Base-by-base conservation (phyloP, 2,113 vertebrate species). In the Isichthys henryi region DNA sequence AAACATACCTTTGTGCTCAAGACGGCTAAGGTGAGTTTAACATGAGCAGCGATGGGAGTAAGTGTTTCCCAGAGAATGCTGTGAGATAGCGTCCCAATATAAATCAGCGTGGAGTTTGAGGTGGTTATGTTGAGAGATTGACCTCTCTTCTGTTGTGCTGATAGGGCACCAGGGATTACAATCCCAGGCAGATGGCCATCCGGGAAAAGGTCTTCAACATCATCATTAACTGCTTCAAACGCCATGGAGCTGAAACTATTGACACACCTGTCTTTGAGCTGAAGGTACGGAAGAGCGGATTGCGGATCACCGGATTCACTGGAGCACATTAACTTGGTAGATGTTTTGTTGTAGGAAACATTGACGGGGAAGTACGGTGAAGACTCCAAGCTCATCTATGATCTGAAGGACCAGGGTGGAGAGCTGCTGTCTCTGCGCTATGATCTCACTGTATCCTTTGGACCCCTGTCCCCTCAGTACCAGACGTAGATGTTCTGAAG, bases 381-480 rank as follows among this genome's bases (percentile, higher is more conserved):
- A 93, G 98, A 99, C 89, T 99, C 98, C 0, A 99, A 99, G 92
- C 98, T 99, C 89, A 99, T 99, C 93, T 99, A 99, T 0, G 98
- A 99, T 91, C 95, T 99, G 31, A 98, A 99, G 89, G 98, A 99
- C 92, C 98, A 99, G 91, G 98, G 98, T 88, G 98, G 98, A 89
- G 98, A 99, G 94, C 96, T 99, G 91, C 95, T 99, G 89, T 97
- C 98, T 23, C 95, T 99, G 91, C 97, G 98, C 93, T 99, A 99
- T 0, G 98, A 99, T 93, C 97, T 99, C 88, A 99, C 98, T 89
- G 97, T 99, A 99, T 99, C 98, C 97, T 97, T 92, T 19, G 43
- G 90, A 5, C 56, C 49, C 8, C 3, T 35, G 19, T 23, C 6
- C 50, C 88, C 27, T 15, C 46, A 13, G 23, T 19, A 46, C 31